These are phyloP conservation scores for Chaenogobius annularis DNA, from an alignment of 2,113 vertebrate genomes.

Conservation along the genomic window DNA sequence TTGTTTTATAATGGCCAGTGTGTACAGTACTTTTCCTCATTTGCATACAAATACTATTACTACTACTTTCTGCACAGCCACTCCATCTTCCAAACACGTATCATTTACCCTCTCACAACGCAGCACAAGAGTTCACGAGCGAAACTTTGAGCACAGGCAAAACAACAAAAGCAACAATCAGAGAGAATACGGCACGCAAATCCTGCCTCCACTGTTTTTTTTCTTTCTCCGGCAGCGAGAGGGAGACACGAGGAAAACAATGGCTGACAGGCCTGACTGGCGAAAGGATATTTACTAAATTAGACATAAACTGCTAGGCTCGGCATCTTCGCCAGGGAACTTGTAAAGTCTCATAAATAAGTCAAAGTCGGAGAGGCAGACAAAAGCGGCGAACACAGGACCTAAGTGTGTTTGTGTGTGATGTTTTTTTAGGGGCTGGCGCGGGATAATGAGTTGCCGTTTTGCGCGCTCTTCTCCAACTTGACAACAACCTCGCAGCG, in stretches of 20 bases:
- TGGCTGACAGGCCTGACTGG: constrained; percentile 77
- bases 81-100: not conserved
- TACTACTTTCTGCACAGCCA: not conserved
- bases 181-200: constrained; percentile 46
- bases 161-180: constrained; percentile 53
- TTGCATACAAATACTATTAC: not conserved
- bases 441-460: constrained; percentile 76
- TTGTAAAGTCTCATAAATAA: constrained; percentile 80
- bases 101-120: not conserved
- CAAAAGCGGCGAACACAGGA: constrained; percentile 63
- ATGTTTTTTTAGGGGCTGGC: constrained; percentile 58
- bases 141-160: constrained; percentile 52
- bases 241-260: constrained; percentile 52
- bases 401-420: constrained; percentile 46
- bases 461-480: constrained; percentile 48
- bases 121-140: constrained; percentile 41
- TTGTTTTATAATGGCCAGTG: not conserved
- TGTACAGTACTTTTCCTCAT: not conserved
- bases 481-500: constrained; percentile 59
- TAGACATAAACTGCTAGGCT: constrained; percentile 79
- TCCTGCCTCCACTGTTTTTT: constrained; percentile 33
- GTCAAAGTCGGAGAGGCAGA: constrained; percentile 69
- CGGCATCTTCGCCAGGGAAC: constrained; percentile 74
- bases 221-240: constrained; percentile 29
- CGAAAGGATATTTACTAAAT: constrained; percentile 79